A percentile compares a stretch with the other conserved stretches of the same genome.
Conservation (phyloP, 2,888 invertebrate species). For the Drosophila mettleri region DNA sequence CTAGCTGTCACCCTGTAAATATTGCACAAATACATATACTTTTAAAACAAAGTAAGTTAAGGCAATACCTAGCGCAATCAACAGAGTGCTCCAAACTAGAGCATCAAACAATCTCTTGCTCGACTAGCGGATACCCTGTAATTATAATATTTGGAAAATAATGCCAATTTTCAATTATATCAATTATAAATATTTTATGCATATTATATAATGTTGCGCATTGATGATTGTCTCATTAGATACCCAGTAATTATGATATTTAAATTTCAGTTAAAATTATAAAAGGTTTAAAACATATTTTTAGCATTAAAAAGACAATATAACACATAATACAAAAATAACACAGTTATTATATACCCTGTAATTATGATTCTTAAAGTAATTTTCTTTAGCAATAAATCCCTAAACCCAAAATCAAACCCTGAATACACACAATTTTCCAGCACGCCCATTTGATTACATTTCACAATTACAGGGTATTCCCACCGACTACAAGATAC, state of each 20-base stretch:
- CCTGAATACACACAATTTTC: neutral
- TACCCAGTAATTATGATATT: neutral
- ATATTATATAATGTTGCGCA: neutral
- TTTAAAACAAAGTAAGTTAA: too few species aligned
- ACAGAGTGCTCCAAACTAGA: neutral
- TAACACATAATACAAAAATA: neutral
- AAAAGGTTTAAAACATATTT: neutral
- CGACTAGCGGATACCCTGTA: neutral
- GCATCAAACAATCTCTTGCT: neutral
- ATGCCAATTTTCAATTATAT: neutral
- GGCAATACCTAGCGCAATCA: neutral
- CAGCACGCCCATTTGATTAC: neutral
- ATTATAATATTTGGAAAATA: neutral
- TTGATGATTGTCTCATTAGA: neutral
- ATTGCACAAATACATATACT: neutral
- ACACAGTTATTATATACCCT: neutral
- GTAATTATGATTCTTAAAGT: neutral
- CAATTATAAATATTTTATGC: too few species aligned
- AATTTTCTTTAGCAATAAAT: neutral
- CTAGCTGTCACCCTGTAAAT: neutral
- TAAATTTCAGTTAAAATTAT: neutral
- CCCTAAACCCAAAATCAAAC: neutral
- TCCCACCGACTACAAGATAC: conserved; percentile 18
- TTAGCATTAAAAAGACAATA: neutral
- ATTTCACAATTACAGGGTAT: conserved; percentile 25